phyloP scores from a whole-genome alignment of 2,113 vertebrate genomes.

The Strigops habroptila region DNA sequence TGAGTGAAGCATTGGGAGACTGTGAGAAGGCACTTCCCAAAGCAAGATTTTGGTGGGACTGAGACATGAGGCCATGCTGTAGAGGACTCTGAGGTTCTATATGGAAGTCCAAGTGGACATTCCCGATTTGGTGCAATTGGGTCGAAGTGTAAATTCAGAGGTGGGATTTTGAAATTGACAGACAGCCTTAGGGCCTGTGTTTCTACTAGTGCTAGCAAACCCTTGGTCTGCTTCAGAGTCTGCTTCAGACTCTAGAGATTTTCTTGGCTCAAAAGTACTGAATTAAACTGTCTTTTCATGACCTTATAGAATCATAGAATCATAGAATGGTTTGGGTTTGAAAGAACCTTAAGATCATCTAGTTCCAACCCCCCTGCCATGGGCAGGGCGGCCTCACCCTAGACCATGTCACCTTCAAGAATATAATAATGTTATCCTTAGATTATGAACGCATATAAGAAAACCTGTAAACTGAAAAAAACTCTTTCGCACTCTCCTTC shows the following conservation, averaged over 20 bases:
- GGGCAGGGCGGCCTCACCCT: background rate
- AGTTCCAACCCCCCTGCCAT: background rate
- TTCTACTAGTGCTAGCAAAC: background rate
- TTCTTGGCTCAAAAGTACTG: background rate
- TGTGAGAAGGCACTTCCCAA: background rate
- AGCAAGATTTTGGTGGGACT: background rate
- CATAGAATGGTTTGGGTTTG: background rate
- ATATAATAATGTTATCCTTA: background rate
- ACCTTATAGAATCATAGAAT: background rate
- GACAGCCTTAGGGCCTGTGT: background rate
- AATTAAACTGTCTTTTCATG: background rate
- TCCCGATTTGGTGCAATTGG: accelerated
- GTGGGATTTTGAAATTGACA: background rate
- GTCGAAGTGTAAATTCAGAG: background rate
- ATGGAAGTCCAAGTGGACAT: background rate
- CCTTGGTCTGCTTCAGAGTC: background rate
- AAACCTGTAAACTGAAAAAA: background rate
- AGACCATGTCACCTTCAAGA: background rate
- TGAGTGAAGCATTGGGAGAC: accelerated
- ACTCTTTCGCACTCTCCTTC: background rate
- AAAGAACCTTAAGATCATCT: background rate
- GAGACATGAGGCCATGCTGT: background rate
- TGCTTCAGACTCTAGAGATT: background rate
- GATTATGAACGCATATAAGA: background rate
- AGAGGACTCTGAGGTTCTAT: background rate